Evolutionary conservation across 2,113 vertebrate genomes (phyloP), one percentile per base, ranked within the genome.

Genomic region (Euleptes europaea): DNA sequence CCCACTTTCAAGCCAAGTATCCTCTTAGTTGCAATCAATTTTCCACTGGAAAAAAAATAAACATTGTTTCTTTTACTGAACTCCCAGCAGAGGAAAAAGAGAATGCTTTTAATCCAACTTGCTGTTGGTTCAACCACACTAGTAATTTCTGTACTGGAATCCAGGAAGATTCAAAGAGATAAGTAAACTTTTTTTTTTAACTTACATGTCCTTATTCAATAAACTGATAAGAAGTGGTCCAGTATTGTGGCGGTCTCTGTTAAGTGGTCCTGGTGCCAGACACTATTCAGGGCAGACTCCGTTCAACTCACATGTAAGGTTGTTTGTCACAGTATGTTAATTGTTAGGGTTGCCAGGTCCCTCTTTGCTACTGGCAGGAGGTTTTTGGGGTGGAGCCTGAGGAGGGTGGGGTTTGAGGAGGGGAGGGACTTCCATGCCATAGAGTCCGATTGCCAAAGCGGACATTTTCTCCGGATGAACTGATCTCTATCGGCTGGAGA

Each of bases 1-100:
- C 44, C 96, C 93, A 96, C 96, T 97, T 96, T 94, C 94, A 96
- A 96, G 94, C 94, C 95, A 97, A 98, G 97, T 97, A 98, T 97
- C 96, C 96, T 97, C 97, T 97, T 98, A 97, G 97, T 98, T 98
- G 97, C 97, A 97, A 98, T 98, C 97, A 98, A 96, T 97, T 97
- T 97, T 96, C 96, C 89, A 92, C 94, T 94, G 93, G 96, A 96
- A 96, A 96, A 97, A 79, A 84, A 70, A 97, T 96, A 97, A 97
- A 96, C 95, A 97, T 94, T 95, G 95, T 96, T 94, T 95, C 94
- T 95, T 63, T 96, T 95, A 92, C 92, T 88, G 90, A 96, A 96
- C 95, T 96, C 95, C 94, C 95, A 84, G 71, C 84, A 93, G 95
- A 96, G 94, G 19, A 4, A 4, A 94, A 95, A 95, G 95, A 82